Base-by-base conservation (phyloP, 2,113 vertebrate genomes). In the Chelonoidis abingdonii region DNA sequence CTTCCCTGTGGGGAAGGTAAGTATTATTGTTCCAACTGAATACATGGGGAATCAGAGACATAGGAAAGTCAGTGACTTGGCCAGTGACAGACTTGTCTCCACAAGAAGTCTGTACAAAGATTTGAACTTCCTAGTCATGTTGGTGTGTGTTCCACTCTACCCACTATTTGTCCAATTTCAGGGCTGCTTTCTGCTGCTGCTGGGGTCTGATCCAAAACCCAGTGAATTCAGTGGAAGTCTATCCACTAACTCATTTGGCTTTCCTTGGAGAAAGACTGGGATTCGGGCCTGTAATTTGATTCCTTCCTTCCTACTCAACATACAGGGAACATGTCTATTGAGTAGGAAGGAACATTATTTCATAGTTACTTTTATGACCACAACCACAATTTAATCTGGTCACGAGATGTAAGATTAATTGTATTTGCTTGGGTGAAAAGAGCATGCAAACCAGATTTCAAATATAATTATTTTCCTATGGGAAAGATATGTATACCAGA, bases 1-100 rank as follows among this genome's bases (percentile, higher is more conserved):
- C 95, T 97, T 96, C 87, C 97, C 97, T 97, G 93, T 50, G 6
- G 95, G 95, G 96, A 97, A 96, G 65, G 91, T 94, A 96, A 89
- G 87, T 96, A 90, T 93, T 97, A 96, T 95, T 95, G 91, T 92
- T 88, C 52, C 91, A 69, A 81, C 96, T 97, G 94, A 97, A 95
- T 95, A 95, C 92, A 81, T 31, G 88, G 90, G 88, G 94, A 97
- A 96, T 97, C 83, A 89, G 81, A 97, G 97, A 97, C 89, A 95
- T 86, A 96, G 94, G 82, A 29, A 93, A 94, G 91, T 88, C 95
- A 97, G 92, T 89, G 54, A 92, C 91, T 96, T 97, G 95, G 96
- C 80, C 83, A 94, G 87, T 90, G 94, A 47, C 47, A 47, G 47
- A 47, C 47, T 47, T 47, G 47, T 47, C 96, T 94, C 50, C 93